Evolutionary conservation across 1,140 invertebrate genomes (phyloP), one percentile per base, ranked within the genome.

Genomic region (Halictus rubicundus): DNA sequence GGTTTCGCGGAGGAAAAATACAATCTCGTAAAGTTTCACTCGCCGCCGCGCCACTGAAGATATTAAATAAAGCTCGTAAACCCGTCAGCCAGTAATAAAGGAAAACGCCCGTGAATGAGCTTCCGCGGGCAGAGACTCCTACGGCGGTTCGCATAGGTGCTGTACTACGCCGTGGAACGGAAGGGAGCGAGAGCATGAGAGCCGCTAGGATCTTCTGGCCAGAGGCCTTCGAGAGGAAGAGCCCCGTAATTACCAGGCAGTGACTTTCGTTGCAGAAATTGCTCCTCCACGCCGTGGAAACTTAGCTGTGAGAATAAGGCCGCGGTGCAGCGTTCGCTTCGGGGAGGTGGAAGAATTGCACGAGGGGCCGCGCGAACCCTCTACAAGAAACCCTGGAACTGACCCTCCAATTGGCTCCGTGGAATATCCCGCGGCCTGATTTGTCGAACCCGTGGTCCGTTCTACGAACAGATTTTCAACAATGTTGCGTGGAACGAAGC

Each of bases 261-360:
- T 82, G 78, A 87, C 80, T 80, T 81, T 84, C 81, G 83, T 77
- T 66, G 54, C 61, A 78, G 84, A 84, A 86, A 86, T 84, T 87
- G 70, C 64, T 63, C 68, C 61, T 23, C 68, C 25, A 46, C 65
- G 23, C 57, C 68, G 42, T 61, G 72, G 73, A 81, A 83, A 85
- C 65, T 32, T 66, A 52, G 16, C 42, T 46, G 42, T 46, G 42
- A 46, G 42, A 46, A 21, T 7, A 8, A 6, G 8, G 46, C n/a
- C 19, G 49, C 68, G 32, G 59, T 42, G 4, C 39, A 32, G 59
- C 9, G 32, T 52, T 10, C 61, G 65, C 59, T 46, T 52, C 37
- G 21, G 65, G 19, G 59, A 61, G 49, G 42, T n/a, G 57, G 23
- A 59, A 37, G 54, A 70, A 77, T 83, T 39, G 32, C 74, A 82